Conservation (phyloP, 2,113 vertebrate genomes). For the Scopus umbretta region DNA sequence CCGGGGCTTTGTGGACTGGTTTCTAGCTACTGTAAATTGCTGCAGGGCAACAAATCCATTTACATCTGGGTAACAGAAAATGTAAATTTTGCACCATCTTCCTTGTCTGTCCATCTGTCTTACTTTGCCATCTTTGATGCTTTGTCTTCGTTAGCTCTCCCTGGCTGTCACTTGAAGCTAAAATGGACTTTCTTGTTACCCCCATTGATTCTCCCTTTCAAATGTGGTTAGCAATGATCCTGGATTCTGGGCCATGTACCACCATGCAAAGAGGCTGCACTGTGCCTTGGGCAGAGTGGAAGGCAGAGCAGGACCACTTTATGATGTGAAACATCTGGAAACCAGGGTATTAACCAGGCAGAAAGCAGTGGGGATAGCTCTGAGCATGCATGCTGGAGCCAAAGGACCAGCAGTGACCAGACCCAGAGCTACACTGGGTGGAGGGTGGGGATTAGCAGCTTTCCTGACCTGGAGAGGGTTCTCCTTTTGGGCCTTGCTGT, state of each 20-base stretch:
- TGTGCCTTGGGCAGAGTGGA: not conserved
- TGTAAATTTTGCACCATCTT: not conserved
- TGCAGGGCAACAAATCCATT: not conserved
- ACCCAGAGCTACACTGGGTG: not conserved
- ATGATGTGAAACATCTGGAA: not conserved
- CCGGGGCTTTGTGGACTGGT: not conserved
- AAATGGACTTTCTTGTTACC: not conserved
- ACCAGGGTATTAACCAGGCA: not conserved
- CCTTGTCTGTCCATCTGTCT: not conserved
- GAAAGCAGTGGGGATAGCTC: not conserved
- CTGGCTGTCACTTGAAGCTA: not conserved
- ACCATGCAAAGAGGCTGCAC: not conserved
- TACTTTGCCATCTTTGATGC: not conserved
- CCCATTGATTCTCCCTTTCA: not conserved
- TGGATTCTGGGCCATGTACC: not conserved
- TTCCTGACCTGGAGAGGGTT: not conserved
- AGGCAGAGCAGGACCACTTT: not conserved
- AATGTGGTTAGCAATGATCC: not conserved
- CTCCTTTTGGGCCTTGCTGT: not conserved
- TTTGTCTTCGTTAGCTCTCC: not conserved
- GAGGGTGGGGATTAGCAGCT: not conserved
- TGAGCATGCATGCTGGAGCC: not conserved
- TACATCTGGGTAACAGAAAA: not conserved
- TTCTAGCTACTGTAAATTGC: not conserved
- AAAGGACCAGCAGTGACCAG: fast-evolving